Evolutionary conservation across 2,888 invertebrate species (phyloP).

Genomic region (Epirrita christyi): DNA sequence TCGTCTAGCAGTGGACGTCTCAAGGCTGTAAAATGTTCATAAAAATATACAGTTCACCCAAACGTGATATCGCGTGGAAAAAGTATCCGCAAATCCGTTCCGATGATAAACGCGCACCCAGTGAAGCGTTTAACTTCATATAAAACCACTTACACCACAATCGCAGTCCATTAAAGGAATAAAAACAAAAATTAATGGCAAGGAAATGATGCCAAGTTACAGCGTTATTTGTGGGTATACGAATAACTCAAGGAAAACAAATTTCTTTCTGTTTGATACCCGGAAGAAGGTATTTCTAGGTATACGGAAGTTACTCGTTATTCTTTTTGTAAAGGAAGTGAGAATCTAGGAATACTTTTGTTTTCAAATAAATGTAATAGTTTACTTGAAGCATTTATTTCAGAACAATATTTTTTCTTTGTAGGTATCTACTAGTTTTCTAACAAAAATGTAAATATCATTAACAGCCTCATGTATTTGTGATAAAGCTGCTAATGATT

Average conservation of each 20-base stretch:
- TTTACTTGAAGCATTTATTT: neutral
- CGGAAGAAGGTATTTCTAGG: conserved; percentile 3
- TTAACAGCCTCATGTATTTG: too few relatives aligned
- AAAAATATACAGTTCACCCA: neutral
- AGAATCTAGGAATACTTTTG: conserved; percentile 2
- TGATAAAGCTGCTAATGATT: too few relatives aligned
- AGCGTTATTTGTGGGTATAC: conserved; percentile 35
- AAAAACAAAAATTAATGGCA: conserved; percentile 43
- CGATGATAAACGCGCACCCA: conserved; percentile 16
- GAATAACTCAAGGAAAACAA: conserved; percentile 17
- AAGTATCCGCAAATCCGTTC: conserved; percentile 9
- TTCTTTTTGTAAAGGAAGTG: conserved; percentile 12
- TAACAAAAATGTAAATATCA: neutral
- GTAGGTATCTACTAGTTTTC: too few relatives aligned
- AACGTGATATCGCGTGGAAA: conserved; percentile 3
- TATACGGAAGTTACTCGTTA: conserved; percentile 22
- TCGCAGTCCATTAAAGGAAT: conserved; percentile 37
- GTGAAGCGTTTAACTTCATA: conserved; percentile 21
- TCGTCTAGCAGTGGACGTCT: too few relatives aligned
- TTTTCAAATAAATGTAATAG: conserved; percentile 10
- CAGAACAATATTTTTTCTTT: neutral
- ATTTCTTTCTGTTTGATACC: conserved; percentile 10
- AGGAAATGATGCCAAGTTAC: conserved; percentile 49
- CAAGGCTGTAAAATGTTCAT: neutral
- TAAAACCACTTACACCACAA: conserved; percentile 31